A percentile compares a stretch with the other conserved stretches of the same genome.
Evolutionary conservation across 2,113 vertebrate genomes (phyloP).

Genomic region (Vicugna pacos): DNA sequence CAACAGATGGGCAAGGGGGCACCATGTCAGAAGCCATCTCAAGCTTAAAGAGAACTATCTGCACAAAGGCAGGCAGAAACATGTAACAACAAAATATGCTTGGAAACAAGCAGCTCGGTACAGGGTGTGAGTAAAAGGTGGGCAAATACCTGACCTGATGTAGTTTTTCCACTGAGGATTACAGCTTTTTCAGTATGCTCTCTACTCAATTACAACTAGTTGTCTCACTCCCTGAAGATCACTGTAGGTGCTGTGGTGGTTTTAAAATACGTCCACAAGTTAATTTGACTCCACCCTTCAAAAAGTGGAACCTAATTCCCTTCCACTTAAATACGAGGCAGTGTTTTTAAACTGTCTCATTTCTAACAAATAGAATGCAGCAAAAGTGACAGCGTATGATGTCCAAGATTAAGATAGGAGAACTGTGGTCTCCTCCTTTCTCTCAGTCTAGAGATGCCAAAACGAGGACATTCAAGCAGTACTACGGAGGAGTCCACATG

Average conservation of each 20-base stretch:
- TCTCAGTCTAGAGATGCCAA: not conserved
- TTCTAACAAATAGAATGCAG: not conserved
- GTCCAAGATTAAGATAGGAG: not conserved
- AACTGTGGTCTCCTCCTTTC: not conserved
- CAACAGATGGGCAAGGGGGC: not conserved
- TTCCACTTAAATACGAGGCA: not conserved
- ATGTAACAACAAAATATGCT: not conserved
- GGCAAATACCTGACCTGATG: rapidly evolving
- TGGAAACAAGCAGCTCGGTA: not conserved
- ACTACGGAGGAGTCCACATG: not conserved
- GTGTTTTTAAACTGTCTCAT: not conserved
- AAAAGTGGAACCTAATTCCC: not conserved
- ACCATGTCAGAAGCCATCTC: not conserved
- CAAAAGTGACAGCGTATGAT: not conserved
- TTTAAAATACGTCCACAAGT: not conserved
- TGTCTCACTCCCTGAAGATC: not conserved
- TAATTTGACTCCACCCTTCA: not conserved
- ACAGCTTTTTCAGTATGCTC: rapidly evolving
- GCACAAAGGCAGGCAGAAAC: not conserved
- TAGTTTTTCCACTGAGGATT: not conserved
- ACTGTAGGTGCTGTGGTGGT: not conserved
- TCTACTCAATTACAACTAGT: not conserved
- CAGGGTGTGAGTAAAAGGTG: rapidly evolving
- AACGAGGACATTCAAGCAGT: not conserved
- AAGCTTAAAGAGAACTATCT: not conserved